A percentile compares a stretch with the other conserved stretches of the same genome.
These are phyloP conservation scores for Torymus texanus DNA, from an alignment of 2,888 invertebrate genomes.

Conservation along the genomic window DNA sequence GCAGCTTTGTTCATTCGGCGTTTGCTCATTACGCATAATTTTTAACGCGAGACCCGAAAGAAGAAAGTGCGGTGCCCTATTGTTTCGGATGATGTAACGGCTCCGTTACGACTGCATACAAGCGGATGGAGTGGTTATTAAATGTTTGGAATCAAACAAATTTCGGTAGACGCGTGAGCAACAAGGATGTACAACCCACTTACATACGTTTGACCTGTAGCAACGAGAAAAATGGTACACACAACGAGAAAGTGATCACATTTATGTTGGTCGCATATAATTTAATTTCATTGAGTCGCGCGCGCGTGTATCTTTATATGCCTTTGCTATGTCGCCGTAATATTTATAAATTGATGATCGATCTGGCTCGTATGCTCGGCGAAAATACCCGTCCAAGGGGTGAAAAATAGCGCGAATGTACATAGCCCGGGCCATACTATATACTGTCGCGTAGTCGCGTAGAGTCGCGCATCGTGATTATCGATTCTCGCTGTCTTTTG, in stretches of 20 bases:
- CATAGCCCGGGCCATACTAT: neutral
- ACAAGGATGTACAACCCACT: no score
- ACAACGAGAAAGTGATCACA: neutral
- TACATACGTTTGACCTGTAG: neutral
- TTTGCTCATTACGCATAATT: no score
- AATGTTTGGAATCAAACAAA: no score
- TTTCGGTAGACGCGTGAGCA: no score
- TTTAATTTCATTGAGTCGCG: slow-evolving; percentile 39
- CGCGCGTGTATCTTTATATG: no score
- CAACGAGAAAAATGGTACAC: neutral
- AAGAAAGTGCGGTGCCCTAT: no score
- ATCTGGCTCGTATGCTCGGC: slow-evolving; percentile 9
- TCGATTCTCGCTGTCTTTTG: slow-evolving; percentile 23
- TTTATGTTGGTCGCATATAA: slow-evolving; percentile 36
- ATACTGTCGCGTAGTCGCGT: neutral
- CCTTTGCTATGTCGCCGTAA: neutral
- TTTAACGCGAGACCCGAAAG: no score
- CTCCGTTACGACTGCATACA: no score
- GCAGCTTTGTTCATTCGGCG: no score
- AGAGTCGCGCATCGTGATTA: slow-evolving; percentile 6
- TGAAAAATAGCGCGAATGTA: slow-evolving; percentile 17
- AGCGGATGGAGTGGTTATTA: no score
- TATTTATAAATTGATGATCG: slow-evolving; percentile 52
- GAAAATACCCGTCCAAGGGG: slow-evolving; percentile 24
- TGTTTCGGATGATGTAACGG: no score